These are phyloP conservation scores for Styela plicata DNA, from an alignment of 23 tunicate genomes.

Conservation along the genomic window DNA sequence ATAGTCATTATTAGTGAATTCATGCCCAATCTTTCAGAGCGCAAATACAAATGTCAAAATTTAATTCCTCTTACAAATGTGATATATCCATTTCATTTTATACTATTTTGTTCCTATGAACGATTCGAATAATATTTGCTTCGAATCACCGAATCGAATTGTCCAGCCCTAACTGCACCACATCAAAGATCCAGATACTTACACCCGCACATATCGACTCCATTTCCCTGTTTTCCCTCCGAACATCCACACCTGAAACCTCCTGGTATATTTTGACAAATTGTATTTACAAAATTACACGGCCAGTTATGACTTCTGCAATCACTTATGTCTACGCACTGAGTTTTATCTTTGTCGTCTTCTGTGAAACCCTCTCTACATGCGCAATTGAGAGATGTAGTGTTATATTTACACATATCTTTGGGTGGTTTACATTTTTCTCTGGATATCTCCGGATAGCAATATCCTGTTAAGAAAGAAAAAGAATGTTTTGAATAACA, in stretches of 20 bases:
- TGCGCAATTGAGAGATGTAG: background rate
- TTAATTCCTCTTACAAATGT: too few relatives aligned
- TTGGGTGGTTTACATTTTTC: background rate
- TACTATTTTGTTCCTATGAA: too few relatives aligned
- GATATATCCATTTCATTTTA: too few relatives aligned
- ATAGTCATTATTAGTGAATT: too few relatives aligned
- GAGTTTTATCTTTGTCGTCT: background rate
- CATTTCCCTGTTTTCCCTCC: conserved; percentile 4
- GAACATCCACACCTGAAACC: background rate
- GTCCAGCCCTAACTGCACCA: too few relatives aligned
- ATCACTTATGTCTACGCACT: background rate
- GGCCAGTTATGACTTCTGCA: background rate
- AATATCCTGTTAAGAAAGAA: conserved; percentile 8
- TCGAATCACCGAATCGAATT: too few relatives aligned
- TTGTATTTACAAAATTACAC: background rate
- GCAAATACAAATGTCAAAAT: too few relatives aligned
- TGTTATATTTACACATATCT: background rate
- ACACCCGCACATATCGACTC: conserved; percentile 4
- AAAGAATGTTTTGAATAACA: too few relatives aligned
- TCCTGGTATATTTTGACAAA: conserved; percentile 1
- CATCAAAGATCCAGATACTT: background rate
- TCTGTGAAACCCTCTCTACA: background rate
- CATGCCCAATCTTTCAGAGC: too few relatives aligned
- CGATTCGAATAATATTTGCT: too few relatives aligned
- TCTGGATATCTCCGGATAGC: conserved; percentile 8